Base-by-base conservation (phyloP, 1,140 invertebrate genomes). In the Globodera rostochiensis region DNA sequence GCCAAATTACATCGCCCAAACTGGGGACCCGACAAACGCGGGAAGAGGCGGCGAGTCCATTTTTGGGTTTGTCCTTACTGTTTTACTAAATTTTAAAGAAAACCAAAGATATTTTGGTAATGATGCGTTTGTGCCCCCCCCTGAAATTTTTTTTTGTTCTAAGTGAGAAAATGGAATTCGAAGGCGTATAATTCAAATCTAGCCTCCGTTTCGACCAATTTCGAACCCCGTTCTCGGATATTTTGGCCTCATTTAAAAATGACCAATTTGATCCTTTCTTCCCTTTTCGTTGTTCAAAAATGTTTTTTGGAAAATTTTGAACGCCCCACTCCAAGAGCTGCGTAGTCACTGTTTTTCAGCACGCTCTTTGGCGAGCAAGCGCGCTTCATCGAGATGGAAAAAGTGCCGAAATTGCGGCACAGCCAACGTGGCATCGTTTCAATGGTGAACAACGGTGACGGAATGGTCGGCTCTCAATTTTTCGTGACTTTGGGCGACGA, bases 1-100 rank as follows among this genome's bases (percentile, higher is more conserved):
- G 91, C 92, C 93, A 88, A 95, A 96, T 85, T 98, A 98, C 88
- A 96, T 99, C 84, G 96, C 97, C 1, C 98, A 99, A 92, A 96
- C 96, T 73, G 98, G 98, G 3, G 98, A 99, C 92, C 97, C 97
- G 0, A 94, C 93, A 13, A 95, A 95, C 0, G 94, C 93, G 84
- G 95, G 97, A 13, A 93, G 93, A 87, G 96, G 96, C 15, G 97
- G 97, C 47, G 93, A 95, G 87, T 98, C 96, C 15, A 83, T 93
- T n/a, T 91, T 86, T 85, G 84, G 81, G 91, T 91, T 86, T 76
- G 89, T 87, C 36, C 36, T 36, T 36, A 36, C 36, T 36, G 36
- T 36, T 36, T 36, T 36, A 36, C 36, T 36, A 36, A 36, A 36
- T 36, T 36, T 36, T n/a, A n/a, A 36, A 36, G 2, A 36, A 36